phyloP scores from a whole-genome alignment of 2,888 invertebrate genomes.

The Trypoxylon attenuatum region DNA sequence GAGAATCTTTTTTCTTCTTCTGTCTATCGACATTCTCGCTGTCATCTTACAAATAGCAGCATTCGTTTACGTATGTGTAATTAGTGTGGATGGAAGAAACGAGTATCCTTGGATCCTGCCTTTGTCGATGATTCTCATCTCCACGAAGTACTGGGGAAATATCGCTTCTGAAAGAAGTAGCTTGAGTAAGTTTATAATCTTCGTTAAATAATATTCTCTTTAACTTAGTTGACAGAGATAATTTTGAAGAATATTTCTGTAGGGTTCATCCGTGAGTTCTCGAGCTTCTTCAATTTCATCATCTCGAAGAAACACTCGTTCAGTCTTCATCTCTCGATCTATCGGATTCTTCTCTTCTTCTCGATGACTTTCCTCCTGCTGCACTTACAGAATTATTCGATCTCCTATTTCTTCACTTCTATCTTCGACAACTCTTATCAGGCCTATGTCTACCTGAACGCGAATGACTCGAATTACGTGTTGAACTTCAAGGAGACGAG shows the following conservation, averaged over 20 bases:
- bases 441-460: not conserved
- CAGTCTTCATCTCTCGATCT: no score
- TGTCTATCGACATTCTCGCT: no score
- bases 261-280: no score
- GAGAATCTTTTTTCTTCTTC: no score
- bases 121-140: conserved; percentile 81
- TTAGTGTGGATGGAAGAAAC: no score
- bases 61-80: no score
- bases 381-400: not conserved
- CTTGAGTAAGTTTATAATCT: conserved; percentile 53
- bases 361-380: not conserved
- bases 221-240: no score
- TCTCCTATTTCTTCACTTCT: not conserved
- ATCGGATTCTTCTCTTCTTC: not conserved
- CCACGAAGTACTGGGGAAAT: conserved; percentile 91
- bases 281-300: no score
- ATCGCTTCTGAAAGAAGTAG: conserved; percentile 77
- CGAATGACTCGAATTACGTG: not conserved
- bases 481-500: not conserved
- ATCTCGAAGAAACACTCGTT: no score
- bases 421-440: not conserved
- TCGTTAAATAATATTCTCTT: no score
- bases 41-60: no score
- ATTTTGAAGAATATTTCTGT: no score
- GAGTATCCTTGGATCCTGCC: conserved; percentile 83